A percentile compares a stretch with the other conserved stretches of the same genome.
phyloP scores from a whole-genome alignment of 2,113 vertebrate genomes.

The Vombatus ursinus region DNA sequence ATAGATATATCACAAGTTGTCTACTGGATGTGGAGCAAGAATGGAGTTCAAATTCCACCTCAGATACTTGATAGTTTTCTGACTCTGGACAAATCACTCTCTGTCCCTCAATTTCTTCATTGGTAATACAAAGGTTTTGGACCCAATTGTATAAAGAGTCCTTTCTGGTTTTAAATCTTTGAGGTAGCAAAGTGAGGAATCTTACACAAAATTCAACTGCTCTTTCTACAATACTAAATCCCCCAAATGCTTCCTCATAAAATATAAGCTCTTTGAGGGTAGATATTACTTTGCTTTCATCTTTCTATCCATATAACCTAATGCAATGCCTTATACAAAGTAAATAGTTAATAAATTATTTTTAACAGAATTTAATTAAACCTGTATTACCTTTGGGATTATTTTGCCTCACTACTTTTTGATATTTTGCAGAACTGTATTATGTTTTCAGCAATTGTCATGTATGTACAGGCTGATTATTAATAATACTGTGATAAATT shows the following conservation, averaged over 20 bases:
- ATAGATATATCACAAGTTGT: too few species aligned
- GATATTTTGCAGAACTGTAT: neutral
- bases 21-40: neutral
- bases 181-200: neutral
- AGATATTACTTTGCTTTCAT: neutral
- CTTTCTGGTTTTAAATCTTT: neutral
- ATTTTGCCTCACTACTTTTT: neutral
- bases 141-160: neutral
- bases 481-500: neutral
- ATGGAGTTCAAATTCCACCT: neutral
- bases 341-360: neutral
- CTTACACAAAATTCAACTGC: neutral
- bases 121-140: neutral
- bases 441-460: neutral
- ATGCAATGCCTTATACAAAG: too few species aligned
- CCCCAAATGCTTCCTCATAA: too few species aligned
- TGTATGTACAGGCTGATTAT: rapidly evolving
- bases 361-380: neutral
- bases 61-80: neutral
- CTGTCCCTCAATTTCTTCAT: neutral
- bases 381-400: rapidly evolving
- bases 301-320: neutral
- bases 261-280: neutral
- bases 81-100: neutral
- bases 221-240: neutral